These are phyloP conservation scores for Andrena dorsata DNA, from an alignment of 2,888 invertebrate genomes.

Conservation along the genomic window DNA sequence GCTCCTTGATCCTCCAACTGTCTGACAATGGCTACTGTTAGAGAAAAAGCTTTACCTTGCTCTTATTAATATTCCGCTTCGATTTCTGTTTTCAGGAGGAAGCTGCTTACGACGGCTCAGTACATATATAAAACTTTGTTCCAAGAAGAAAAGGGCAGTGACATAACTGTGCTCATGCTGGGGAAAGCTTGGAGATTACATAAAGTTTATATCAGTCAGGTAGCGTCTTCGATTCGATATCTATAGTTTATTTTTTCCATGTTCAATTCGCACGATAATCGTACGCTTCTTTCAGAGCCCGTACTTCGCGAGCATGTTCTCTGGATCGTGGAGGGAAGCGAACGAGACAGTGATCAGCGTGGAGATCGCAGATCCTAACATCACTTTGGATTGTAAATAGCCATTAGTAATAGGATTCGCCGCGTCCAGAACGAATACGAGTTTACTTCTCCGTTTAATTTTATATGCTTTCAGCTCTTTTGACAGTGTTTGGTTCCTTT, in stretches of 20 bases:
- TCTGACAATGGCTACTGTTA: not conserved
- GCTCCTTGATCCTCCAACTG: not conserved
- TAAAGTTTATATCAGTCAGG: slow-evolving; percentile 91
- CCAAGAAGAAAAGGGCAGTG: slow-evolving; percentile 91
- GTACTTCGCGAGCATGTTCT: slow-evolving; percentile 93
- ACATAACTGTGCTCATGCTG: slow-evolving; percentile 90
- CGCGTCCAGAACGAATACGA: not conserved
- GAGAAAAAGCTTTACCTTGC: not conserved
- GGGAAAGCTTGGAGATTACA: slow-evolving; percentile 91
- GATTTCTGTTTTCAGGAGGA: slow-evolving; percentile 86
- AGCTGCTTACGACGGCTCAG: slow-evolving; percentile 90
- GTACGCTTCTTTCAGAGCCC: slow-evolving; percentile 87
- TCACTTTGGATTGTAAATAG: slow-evolving; percentile 88
- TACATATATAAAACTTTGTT: slow-evolving; percentile 93
- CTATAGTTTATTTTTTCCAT: not conserved
- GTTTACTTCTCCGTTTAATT: not conserved
- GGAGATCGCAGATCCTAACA: slow-evolving; percentile 90
- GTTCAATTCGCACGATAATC: not conserved
- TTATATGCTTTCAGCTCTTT: slow-evolving; percentile 87
- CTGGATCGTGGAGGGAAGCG: slow-evolving; percentile 91
- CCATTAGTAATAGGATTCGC: not conserved
- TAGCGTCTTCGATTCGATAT: slow-evolving; percentile 54
- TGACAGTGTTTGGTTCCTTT: slow-evolving; percentile 90
- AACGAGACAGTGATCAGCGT: slow-evolving; percentile 88
- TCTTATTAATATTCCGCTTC: not conserved